Conservation (phyloP, 2,797 vertebrate genomes). For the Dendrocincla tyrannina region DNA sequence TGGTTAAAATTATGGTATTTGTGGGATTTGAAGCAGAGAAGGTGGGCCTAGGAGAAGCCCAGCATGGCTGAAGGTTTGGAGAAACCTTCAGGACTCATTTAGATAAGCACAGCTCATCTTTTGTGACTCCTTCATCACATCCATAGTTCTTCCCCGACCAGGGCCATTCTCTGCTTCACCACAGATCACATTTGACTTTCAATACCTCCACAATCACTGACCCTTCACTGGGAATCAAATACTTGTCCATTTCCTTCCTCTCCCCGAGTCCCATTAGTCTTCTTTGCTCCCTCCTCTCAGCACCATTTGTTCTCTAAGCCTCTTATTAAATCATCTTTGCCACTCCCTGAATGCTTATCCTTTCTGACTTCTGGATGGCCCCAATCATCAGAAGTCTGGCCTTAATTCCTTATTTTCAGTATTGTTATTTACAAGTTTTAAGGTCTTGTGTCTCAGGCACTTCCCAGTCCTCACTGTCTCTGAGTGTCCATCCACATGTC, state of each 20-base stretch:
- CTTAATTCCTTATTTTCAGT: not conserved
- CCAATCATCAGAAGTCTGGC: not conserved
- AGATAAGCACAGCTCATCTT: not conserved
- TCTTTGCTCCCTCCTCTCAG: not conserved
- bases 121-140: not conserved
- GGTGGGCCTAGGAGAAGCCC: not conserved
- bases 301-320: not conserved
- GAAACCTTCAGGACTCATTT: not conserved
- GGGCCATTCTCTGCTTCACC: not conserved
- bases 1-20: conserved; percentile 16
- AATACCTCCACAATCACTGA: too few relatives aligned
- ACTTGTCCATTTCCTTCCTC: not conserved
- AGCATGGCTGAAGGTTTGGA: not conserved
- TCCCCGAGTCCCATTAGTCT: not conserved
- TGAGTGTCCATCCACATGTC: not conserved
- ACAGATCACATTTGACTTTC: not conserved
- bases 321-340: not conserved
- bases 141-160: not conserved
- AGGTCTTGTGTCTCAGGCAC: not conserved
- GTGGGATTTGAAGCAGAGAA: not conserved
- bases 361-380: not conserved
- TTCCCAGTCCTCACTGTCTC: not conserved
- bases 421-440: not conserved
- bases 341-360: not conserved
- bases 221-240: not conserved